A percentile compares a stretch with the other conserved stretches of the same genome.
phyloP scores from a whole-genome alignment of 2,113 vertebrate genomes.

The Hepsetus odoe region DNA sequence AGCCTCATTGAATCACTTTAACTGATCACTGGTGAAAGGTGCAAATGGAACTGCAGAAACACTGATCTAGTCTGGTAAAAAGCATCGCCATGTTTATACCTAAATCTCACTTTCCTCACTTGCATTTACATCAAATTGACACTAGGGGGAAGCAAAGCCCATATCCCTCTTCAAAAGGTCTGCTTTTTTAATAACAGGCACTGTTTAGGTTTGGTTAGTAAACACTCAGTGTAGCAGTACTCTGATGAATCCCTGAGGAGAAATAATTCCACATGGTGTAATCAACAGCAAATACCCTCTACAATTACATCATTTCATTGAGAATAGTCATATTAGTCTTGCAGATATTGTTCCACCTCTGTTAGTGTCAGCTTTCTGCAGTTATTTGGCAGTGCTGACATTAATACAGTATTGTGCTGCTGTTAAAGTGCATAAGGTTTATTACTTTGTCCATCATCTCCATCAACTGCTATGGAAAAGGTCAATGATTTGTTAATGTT shows the following conservation, averaged over 20 bases:
- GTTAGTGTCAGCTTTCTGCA: conserved; percentile 35
- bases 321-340: conserved; percentile 29
- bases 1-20: too few relatives aligned
- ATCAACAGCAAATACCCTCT: too few relatives aligned
- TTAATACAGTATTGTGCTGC: conserved; percentile 42
- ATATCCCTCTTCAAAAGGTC: not conserved
- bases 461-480: conserved; percentile 28
- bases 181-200: conserved; percentile 16
- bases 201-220: conserved; percentile 26
- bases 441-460: conserved; percentile 52
- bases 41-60: not conserved
- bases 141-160: conserved; percentile 48
- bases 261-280: conserved; percentile 46
- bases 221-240: conserved; percentile 25
- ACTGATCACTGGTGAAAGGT: too few relatives aligned
- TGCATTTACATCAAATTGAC: not conserved
- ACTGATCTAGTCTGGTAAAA: too few relatives aligned
- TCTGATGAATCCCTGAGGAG: conserved; percentile 11
- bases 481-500: conserved; percentile 32
- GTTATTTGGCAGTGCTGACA: conserved; percentile 49
- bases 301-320: conserved; percentile 45
- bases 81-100: not conserved
- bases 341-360: conserved; percentile 28
- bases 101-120: not conserved
- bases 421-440: conserved; percentile 45